Evolutionary conservation across 2,888 invertebrate species (phyloP), one percentile per base, ranked within the genome.

Genomic region (Selenia dentaria): DNA sequence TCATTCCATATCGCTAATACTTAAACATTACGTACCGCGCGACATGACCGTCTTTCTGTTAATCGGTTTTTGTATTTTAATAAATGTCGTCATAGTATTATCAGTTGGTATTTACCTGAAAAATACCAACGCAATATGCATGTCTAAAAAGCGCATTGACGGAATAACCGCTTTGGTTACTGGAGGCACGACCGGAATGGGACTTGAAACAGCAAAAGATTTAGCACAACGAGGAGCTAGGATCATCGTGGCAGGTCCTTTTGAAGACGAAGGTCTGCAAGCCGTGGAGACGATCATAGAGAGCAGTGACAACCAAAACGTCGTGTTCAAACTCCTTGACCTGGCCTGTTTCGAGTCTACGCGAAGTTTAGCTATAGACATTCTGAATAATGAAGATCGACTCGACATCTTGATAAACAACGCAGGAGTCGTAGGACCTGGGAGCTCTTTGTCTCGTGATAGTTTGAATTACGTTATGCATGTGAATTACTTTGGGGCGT

Each of bases 401-500:
- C 77, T 98, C 45, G 94, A 97, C 74, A 94, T 97, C 4, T 82
- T 98, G 4, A 92, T 98, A 34, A 97, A 97, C 72, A 98, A 97
- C 72, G 97, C 97, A 0, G 97, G 97, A 1, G 94, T 95, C 0
- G 92, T 94, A 3, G 92, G 73, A 1, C 48, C 45, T 1, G 83
- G 91, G 41, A 22, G 14, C 5, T 9, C 1, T 2, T 18, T 11
- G 6, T 95, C 95, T 13, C 92, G 93, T 58, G 97, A 98, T 66
- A 96, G 95, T 0, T 80, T 98, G 47, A 96, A 97, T 72, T 82
- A 94, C 54, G 96, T 96, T 5, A 96, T 97, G 95, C 97, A 96
- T 24, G 96, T 97, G 1, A 98, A 98, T 77, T 96, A 97, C 67
- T 96, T 95, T 75, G 98, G 98, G 0, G 96, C 96, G 14, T 98